phyloP scores from a whole-genome alignment of 2,113 vertebrate species.

The Etheostoma cragini region DNA sequence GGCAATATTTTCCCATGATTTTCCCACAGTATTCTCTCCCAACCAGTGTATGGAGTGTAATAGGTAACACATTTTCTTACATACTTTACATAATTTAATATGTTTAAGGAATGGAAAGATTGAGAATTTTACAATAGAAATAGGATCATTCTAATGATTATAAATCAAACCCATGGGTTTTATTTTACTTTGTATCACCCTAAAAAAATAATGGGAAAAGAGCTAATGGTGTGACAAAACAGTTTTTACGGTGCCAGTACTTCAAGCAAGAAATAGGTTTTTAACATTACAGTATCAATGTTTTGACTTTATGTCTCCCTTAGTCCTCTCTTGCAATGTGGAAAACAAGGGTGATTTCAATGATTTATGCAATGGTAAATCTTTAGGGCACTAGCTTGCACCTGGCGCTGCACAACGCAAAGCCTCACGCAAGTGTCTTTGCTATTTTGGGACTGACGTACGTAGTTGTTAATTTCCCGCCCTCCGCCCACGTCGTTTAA shows the following conservation, averaged over 20 bases:
- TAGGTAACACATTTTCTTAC: constrained; percentile 38
- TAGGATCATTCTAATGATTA: constrained; percentile 65
- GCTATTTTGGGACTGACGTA: no score
- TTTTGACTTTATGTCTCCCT: neutral
- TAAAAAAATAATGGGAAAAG: constrained; percentile 8
- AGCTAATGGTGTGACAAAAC: constrained; percentile 36
- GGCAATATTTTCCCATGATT: constrained; percentile 38
- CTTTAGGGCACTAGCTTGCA: no score
- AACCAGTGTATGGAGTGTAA: constrained; percentile 32
- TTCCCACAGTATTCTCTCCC: constrained; percentile 30
- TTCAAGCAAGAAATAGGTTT: constrained; percentile 11
- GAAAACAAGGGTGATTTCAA: constrained; percentile 11
- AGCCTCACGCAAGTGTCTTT: no score
- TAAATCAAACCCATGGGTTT: constrained; percentile 50
- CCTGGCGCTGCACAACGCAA: no score
- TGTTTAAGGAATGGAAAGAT: constrained; percentile 56
- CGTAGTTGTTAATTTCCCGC: no score
- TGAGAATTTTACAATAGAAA: constrained; percentile 69
- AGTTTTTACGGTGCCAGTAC: neutral
- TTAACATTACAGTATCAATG: constrained; percentile 5
- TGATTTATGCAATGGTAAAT: constrained; percentile 15
- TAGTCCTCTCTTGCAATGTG: neutral
- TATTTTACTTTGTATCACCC: neutral
- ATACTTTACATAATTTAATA: constrained; percentile 52
- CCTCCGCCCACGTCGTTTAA: no score